Evolutionary conservation across 2,113 vertebrate genomes (phyloP).

Genomic region (Clarias batrachus): DNA sequence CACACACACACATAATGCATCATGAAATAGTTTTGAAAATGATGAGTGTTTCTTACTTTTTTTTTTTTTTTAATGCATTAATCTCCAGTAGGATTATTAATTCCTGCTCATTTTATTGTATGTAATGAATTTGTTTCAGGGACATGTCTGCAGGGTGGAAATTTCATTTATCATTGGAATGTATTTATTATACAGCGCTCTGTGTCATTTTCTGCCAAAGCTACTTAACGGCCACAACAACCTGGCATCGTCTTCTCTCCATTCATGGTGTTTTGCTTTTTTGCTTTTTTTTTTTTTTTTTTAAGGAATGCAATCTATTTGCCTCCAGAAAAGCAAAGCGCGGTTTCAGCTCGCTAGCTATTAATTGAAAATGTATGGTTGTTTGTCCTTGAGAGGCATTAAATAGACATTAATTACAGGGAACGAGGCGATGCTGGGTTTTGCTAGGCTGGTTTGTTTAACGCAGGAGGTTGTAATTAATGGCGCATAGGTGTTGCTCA

Average conservation of each 20-base stretch:
- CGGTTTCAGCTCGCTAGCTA: constrained; percentile 51
- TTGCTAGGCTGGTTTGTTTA: constrained; percentile 58
- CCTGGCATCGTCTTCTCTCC: background rate
- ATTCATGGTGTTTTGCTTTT: background rate
- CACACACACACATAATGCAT: background rate
- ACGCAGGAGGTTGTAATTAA: constrained; percentile 63
- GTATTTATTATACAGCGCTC: constrained; percentile 35
- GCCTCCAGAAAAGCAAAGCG: background rate
- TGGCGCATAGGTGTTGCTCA: constrained; percentile 38
- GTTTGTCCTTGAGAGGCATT: constrained; percentile 64
- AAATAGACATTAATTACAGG: constrained; percentile 64
- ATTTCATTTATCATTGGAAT: constrained; percentile 37
- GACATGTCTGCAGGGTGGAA: constrained; percentile 11
- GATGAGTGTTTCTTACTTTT: background rate
- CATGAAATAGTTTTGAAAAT: background rate
- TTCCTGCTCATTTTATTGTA: constrained; percentile 12
- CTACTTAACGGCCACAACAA: constrained; percentile 15
- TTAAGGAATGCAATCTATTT: background rate
- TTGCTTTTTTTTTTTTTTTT: background rate
- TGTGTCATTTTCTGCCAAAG: constrained; percentile 27
- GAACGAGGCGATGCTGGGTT: constrained; percentile 53
- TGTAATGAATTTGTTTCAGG: constrained; percentile 23
- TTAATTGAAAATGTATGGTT: constrained; percentile 66
- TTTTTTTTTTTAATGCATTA: constrained; percentile 21
- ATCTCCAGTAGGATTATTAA: constrained; percentile 16